Conservation (phyloP, 2,888 invertebrate species). For the Sabatieria punctata region DNA sequence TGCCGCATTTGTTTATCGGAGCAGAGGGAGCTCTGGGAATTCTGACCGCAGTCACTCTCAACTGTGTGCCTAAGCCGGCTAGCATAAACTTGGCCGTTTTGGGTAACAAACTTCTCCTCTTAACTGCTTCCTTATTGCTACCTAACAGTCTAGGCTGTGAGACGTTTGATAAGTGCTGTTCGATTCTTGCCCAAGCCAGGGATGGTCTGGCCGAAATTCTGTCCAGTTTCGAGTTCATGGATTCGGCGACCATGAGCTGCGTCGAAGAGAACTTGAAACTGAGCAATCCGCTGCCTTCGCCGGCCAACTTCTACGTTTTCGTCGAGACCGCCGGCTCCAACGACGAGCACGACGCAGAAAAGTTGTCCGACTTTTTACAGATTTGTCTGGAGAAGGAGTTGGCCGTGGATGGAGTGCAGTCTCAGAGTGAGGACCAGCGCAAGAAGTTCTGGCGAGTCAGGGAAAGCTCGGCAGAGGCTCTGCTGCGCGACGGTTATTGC, state of each 20-base stretch:
- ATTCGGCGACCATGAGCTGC: slow-evolving; percentile 50
- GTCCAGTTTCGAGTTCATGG: slow-evolving; percentile 89
- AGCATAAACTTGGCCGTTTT: slow-evolving; percentile 71
- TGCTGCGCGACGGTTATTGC: slow-evolving; percentile 61
- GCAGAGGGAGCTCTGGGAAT: slow-evolving; percentile 91
- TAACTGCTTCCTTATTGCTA: too few species aligned
- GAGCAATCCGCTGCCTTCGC: slow-evolving; percentile 13
- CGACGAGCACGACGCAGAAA: slow-evolving; percentile 64
- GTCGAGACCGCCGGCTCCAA: slow-evolving; percentile 51
- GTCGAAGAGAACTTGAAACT: slow-evolving; percentile 17
- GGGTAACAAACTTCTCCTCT: too few species aligned
- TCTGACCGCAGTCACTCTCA: slow-evolving; percentile 73
- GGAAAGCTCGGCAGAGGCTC: slow-evolving; percentile 33
- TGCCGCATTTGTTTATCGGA: slow-evolving; percentile 90
- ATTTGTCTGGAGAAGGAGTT: slow-evolving; percentile 13
- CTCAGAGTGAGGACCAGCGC: slow-evolving; percentile 51
- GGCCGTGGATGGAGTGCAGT: slow-evolving; percentile 53
- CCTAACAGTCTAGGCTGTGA: slow-evolving; percentile 56
- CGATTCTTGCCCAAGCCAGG: slow-evolving; percentile 57
- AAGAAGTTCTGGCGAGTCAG: slow-evolving; percentile 34
- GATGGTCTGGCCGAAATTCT: slow-evolving; percentile 59
- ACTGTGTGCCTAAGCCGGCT: slow-evolving; percentile 66
- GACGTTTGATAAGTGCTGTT: slow-evolving; percentile 57
- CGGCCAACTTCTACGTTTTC: slow-evolving; percentile 19
- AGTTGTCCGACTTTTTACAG: slow-evolving; percentile 59